Base-by-base conservation (phyloP, 2,888 invertebrate genomes). In the Onthophagus sagittarius region DNA sequence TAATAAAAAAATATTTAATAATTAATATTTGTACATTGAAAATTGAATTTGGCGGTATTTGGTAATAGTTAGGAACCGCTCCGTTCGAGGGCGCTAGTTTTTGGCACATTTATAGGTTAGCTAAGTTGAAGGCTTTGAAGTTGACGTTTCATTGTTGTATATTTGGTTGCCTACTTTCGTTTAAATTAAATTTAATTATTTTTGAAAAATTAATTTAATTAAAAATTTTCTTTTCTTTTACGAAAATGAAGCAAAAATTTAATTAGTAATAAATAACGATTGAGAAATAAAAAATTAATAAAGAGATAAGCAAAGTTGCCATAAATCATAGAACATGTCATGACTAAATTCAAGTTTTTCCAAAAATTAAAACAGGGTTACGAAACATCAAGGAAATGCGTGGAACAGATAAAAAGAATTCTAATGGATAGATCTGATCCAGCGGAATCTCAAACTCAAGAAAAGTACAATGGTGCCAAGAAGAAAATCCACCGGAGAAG, bases 321-420 rank as follows among this genome's bases (percentile, higher is more conserved):
- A 67, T 31, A 67, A 67, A 32, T 67, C 67, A 67, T 32, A 67
- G n/a, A 76, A 76, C 71, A 75, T 77, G 75, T 75, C 74, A 76
- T 76, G 75, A 74, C 73, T 67, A 76, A 76, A 76, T 75, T 76
- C 70, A 75, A 72, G 76, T 75, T 74, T 63, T 53, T 72, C 14
- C 13, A 73, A 39, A 75, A 72, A 75, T 67, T 73, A 70, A 72
- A 71, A 69, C 71, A 71, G 69, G 64, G 72, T 62, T 71, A 73
- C 33, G 33, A 67, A 33, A 64, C 71, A 62, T 73, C 72, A n/a
- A 33, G 67, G 74, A 75, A 76, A 75, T 75, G 75, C 39, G 71
- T 76, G 15, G 62, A 69, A 63, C 39, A 69, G 13, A 65, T 74
- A 31, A 76, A 72, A 70, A 72, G 72, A 14, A 69, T 70, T 69